Base-by-base conservation (phyloP, 2,113 vertebrate genomes). In the Lepidothrix coronata region DNA sequence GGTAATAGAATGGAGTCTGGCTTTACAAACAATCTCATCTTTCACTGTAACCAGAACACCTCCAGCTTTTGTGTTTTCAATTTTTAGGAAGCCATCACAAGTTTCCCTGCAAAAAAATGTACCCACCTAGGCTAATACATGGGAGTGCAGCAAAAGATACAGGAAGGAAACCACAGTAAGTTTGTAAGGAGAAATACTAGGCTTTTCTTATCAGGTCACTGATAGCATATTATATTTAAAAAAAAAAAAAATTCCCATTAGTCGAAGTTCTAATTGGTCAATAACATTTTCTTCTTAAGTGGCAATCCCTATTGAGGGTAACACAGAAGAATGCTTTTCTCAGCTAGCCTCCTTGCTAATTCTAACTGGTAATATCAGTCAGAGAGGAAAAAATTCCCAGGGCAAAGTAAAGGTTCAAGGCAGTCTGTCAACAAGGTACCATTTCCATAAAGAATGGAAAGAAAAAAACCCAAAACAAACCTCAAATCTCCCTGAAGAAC, bases 191-290 rank as follows among this genome's bases (percentile, higher is more conserved):
- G 33, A 91, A 90, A 76, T 8, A n/a, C 14, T 14, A 65, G 6
- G 21, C 37, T 79, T 61, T 71, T 59, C 23, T 5, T 57, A 71
- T 12, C 11, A 66, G 18, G 30, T 39, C 59, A 8, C 12, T 55
- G 43, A 57, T 0, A 0, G 30, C 3, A 0, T 27, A 33, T 44
- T n/a, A 41, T 5, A 54, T 39, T 43, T 54, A 12, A 55, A 6
- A 33, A 70, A 61, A 61, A 5, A 66, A 15, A 15, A 46, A 28
- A 28, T 49, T 4, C 6, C 8, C 33, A 6, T 62, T 52, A 65
- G 18, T 62, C 11, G 33, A 84, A 44, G 7, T 82, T 93, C 19
- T 72, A 73, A 17, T 6, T 39, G 17, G 20, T 51, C 59, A 58
- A 12, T 51, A 83, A 44, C 3, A 63, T 39, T 65, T 70, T 55